phyloP scores from a whole-genome alignment of 2,888 invertebrate genomes.

The Cephus spinipes region DNA sequence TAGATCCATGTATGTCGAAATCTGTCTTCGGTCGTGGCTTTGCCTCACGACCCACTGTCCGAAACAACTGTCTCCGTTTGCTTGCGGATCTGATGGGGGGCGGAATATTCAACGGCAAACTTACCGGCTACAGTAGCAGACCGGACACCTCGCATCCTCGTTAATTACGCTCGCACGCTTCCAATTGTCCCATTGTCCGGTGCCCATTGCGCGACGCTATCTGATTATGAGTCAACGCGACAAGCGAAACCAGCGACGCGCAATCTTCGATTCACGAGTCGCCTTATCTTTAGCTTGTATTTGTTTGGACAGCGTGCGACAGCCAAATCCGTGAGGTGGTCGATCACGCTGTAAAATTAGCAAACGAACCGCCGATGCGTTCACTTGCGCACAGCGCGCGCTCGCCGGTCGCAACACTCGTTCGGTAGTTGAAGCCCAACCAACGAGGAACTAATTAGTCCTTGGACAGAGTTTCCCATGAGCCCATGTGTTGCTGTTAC shows the following conservation, averaged over 20 bases:
- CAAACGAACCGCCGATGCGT: slow-evolving; percentile 1
- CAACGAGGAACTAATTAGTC: no score
- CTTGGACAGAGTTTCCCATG: no score
- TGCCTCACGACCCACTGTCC: slow-evolving; percentile 50
- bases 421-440: no score
- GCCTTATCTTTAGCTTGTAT: slow-evolving; percentile 45
- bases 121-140: slow-evolving; percentile 5
- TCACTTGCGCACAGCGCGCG: background rate
- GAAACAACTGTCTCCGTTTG: background rate
- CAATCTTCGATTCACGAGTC: slow-evolving; percentile 26
- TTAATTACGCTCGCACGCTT: background rate
- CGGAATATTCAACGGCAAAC: background rate
- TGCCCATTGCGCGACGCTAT: background rate
- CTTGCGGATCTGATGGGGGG: background rate
- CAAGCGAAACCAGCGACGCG: background rate
- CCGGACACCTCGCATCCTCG: background rate
- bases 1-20: background rate
- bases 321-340: slow-evolving; percentile 29
- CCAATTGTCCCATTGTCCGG: background rate
- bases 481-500: no score
- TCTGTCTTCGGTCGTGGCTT: slow-evolving; percentile 42
- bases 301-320: slow-evolving; percentile 45
- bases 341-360: slow-evolving; percentile 54
- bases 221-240: no score
- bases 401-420: no score